Percentiles rank a stretch among this genome's conserved stretches.
phyloP scores from a whole-genome alignment of 2,113 vertebrate genomes.

The Orientallactaga bullata region DNA sequence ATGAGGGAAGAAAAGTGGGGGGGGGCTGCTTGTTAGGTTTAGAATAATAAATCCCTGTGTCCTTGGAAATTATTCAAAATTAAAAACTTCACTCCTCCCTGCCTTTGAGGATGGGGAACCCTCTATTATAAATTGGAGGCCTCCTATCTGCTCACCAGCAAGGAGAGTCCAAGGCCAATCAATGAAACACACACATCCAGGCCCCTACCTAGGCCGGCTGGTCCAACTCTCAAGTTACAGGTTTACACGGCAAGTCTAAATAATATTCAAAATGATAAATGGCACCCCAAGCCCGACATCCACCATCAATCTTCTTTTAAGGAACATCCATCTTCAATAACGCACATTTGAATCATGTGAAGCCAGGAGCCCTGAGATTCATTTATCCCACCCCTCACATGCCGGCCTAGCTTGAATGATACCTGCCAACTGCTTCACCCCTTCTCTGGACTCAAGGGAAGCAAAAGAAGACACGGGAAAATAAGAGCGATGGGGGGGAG shows the following conservation, averaged over 20 bases:
- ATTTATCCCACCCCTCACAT: slow-evolving; percentile 92
- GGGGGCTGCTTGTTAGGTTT: slow-evolving; percentile 70
- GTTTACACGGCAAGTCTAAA: slow-evolving; percentile 99
- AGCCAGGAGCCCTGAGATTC: slow-evolving; percentile 93
- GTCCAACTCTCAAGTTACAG: slow-evolving; percentile 98
- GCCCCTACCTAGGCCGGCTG: slow-evolving; percentile 93
- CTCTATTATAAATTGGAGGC: slow-evolving; percentile 89
- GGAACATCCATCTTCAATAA: slow-evolving; percentile 99
- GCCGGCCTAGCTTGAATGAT: slow-evolving; percentile 92
- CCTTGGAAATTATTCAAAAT: slow-evolving; percentile 81
- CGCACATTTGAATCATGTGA: slow-evolving; percentile 95
- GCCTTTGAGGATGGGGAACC: slow-evolving; percentile 11
- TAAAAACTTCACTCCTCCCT: slow-evolving; percentile 12
- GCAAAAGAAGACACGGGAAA: background rate
- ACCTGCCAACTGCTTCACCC: slow-evolving; percentile 88
- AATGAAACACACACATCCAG: slow-evolving; percentile 89
- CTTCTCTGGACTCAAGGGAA: slow-evolving; percentile 57
- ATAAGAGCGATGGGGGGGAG: background rate
- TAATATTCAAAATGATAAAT: slow-evolving; percentile 99
- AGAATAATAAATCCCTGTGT: slow-evolving; percentile 66
- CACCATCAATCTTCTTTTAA: slow-evolving; percentile 99
- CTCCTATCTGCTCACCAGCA: slow-evolving; percentile 95
- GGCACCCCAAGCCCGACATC: slow-evolving; percentile 96
- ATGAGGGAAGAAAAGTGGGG: background rate
- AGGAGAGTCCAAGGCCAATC: slow-evolving; percentile 93